A percentile compares a stretch with the other conserved stretches of the same genome.
Evolutionary conservation across 1,140 invertebrate genomes (phyloP).

Genomic region (Diprion similis): DNA sequence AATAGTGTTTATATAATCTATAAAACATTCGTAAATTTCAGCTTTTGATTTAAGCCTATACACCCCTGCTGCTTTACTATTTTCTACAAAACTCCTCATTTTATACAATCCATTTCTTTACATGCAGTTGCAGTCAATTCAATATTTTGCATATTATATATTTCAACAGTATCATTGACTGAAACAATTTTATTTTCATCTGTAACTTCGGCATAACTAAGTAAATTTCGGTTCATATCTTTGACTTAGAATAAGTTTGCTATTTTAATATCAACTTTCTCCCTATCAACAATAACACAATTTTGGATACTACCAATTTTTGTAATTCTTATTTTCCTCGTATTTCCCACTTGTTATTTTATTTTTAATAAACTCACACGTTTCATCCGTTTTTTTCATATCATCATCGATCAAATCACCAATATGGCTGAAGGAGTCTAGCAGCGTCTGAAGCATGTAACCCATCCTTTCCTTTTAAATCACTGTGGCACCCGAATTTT

Average conservation of each 20-base stretch:
- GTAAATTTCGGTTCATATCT: conserved; percentile 23
- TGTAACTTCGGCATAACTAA: conserved; percentile 17
- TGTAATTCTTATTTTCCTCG: not conserved
- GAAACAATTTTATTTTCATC: conserved; percentile 12
- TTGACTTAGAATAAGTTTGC: conserved; percentile 21
- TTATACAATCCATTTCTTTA: too few relatives aligned
- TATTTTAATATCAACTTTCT: conserved; percentile 13
- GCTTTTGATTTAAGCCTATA: too few relatives aligned
- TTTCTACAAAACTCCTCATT: too few relatives aligned
- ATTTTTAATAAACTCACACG: conserved; percentile 22
- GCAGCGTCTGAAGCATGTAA: conserved; percentile 45
- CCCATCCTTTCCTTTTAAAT: conserved; percentile 40
- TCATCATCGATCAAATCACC: conserved; percentile 37
- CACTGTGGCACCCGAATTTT: conserved; percentile 33
- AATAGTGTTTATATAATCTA: too few relatives aligned
- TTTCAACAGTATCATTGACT: too few relatives aligned
- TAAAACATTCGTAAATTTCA: too few relatives aligned
- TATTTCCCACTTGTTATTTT: conserved; percentile 22
- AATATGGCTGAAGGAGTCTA: conserved; percentile 38
- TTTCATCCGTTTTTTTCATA: conserved; percentile 18
- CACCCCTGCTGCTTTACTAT: too few relatives aligned
- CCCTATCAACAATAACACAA: conserved; percentile 5
- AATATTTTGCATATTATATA: too few relatives aligned
- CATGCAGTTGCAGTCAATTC: too few relatives aligned
- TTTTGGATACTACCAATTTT: conserved; percentile 20